Evolutionary conservation across 2,797 vertebrate genomes (phyloP), one percentile per base, ranked within the genome.

Genomic region (Chelonia mydas): DNA sequence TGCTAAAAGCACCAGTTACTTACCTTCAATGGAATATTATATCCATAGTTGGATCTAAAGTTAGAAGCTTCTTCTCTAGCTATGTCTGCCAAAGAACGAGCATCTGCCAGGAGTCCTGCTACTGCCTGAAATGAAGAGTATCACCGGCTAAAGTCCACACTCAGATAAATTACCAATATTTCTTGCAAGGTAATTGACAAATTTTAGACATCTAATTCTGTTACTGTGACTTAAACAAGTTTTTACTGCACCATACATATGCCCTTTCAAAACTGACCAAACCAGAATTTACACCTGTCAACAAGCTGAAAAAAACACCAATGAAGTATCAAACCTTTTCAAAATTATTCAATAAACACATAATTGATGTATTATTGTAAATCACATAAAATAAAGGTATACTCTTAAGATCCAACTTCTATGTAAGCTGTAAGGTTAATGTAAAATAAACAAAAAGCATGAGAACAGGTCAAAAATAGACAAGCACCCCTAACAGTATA

Each of bases 1-100:
- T 41, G 45, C 21, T 17, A 74, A 85, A 21, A 85, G 27, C 10
- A 2, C 1, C 3, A 0, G 5, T 68, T 37, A 84, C 90, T 96
- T 97, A 99, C 99, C 99, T 99, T 99, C 37, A 99, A 97, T 31
- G 99, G 99, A 97, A 99, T 99, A 97, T 99, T 98, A n/a, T 99
- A 99, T 88, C 99, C 99, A 28, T 99, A 99, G 98, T 99, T 99
- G 6, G 99, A 99, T 88, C 99, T 98, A 28, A 99, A 99, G 98
- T 99, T 99, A 41, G 99, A 99, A 1, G 99, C 99, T 97, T 99
- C 99, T 96, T 99, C 99, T 96, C 99, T 98, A 83, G 99, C 99
- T 5, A 99, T 99, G 93, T 99, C 99, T 86, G 99, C 99, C 81
- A 99, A 98, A 45, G 99, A 99, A 6, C 99, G 99, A 10, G 99